Conservation (phyloP, 1,140 invertebrate genomes). For the Cherax destructor region DNA sequence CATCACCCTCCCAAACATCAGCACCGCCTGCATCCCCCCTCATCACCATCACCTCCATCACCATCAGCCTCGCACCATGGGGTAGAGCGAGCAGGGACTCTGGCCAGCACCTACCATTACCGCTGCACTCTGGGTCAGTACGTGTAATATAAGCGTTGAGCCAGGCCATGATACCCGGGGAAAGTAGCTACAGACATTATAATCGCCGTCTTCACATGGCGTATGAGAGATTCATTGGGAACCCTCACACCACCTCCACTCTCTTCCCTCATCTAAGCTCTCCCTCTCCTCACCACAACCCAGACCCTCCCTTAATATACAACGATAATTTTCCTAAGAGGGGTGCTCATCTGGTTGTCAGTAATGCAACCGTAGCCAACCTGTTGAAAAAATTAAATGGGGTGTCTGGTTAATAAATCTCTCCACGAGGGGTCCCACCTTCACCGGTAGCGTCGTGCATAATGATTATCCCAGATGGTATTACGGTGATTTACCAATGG, state of each 20-base stretch:
- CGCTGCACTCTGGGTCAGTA: not conserved
- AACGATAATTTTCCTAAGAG: slow-evolving; percentile 30
- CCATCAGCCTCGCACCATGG: slow-evolving; percentile 22
- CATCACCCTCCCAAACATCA: slow-evolving; percentile 17
- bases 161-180: slow-evolving; percentile 27
- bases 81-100: not conserved
- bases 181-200: slow-evolving; percentile 23
- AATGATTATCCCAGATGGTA: slow-evolving; percentile 14
- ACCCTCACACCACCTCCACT: slow-evolving; percentile 28
- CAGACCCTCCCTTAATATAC: slow-evolving; percentile 21
- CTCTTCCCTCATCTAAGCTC: not conserved
- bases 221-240: slow-evolving; percentile 13
- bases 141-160: slow-evolving; percentile 4
- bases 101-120: slow-evolving; percentile 24
- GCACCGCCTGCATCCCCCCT: slow-evolving; percentile 11
- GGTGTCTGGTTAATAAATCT: slow-evolving; percentile 40
- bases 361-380: slow-evolving; percentile 40
- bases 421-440: slow-evolving; percentile 16
- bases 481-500: slow-evolving; percentile 32
- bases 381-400: slow-evolving; percentile 40
- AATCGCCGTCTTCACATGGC: slow-evolving; percentile 13
- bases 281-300: not conserved
- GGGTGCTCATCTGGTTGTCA: slow-evolving; percentile 37
- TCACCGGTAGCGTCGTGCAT: slow-evolving; percentile 33
- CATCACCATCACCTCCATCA: slow-evolving; percentile 33